A percentile compares a stretch with the other conserved stretches of the same genome.
Conservation (phyloP, 1,140 invertebrate genomes). For the Dufourea novaeangliae region DNA sequence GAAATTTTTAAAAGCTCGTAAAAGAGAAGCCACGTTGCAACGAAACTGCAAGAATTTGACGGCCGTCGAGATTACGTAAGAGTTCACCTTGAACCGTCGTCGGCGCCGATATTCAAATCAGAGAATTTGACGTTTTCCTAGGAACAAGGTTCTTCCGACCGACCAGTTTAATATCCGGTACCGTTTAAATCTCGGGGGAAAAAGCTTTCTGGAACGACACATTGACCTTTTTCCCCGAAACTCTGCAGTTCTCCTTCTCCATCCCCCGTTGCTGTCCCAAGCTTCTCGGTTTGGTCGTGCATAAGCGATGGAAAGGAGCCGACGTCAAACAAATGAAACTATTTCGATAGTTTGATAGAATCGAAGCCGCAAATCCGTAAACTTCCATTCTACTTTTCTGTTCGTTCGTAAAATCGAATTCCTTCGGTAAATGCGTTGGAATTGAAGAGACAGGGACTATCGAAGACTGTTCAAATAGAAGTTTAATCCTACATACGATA, state of each 20-base stretch:
- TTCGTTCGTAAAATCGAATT: not conserved
- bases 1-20: too few species aligned
- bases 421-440: too few species aligned
- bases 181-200: slow-evolving; percentile 46
- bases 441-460: too few species aligned
- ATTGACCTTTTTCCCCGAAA: slow-evolving; percentile 35
- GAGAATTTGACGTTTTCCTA: slow-evolving; percentile 53
- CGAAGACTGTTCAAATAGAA: too few species aligned
- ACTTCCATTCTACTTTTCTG: not conserved
- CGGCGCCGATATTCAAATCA: slow-evolving; percentile 45
- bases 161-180: slow-evolving; percentile 57
- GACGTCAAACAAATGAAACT: not conserved
- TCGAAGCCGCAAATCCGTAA: not conserved
- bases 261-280: not conserved
- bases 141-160: slow-evolving; percentile 21
- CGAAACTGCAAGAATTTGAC: slow-evolving; percentile 20
- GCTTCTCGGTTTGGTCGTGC: not conserved
- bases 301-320: not conserved
- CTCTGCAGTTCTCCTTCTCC: not conserved
- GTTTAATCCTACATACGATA: too few species aligned
- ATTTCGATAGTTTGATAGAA: slow-evolving; percentile 10
- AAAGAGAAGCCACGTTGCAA: too few species aligned
- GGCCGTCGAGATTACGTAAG: slow-evolving; percentile 36
- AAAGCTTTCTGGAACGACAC: slow-evolving; percentile 40
- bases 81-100: slow-evolving; percentile 13